phyloP scores from a whole-genome alignment of 2,113 vertebrate species.

The Coptodon bakossiorum region DNA sequence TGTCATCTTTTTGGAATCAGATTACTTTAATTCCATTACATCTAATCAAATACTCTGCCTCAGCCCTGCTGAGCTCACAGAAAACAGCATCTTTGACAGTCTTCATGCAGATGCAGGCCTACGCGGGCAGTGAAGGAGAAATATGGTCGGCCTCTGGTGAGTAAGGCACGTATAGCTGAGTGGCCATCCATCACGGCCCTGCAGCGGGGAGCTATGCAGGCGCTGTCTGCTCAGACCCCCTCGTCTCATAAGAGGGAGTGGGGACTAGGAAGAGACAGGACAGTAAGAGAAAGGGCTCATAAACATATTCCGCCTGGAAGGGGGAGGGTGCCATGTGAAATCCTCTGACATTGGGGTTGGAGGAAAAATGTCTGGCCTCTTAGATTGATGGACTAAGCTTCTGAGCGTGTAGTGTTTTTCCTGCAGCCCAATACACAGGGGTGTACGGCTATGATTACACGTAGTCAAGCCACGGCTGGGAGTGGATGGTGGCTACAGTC shows the following conservation, averaged over 20 bases:
- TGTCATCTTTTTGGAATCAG: constrained; percentile 58
- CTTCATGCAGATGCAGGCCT: constrained; percentile 32
- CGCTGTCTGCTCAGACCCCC: constrained; percentile 12
- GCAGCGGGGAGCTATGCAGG: neutral
- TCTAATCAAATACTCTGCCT: constrained; percentile 53
- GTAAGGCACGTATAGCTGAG: constrained; percentile 31
- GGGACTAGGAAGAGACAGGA: constrained; percentile 8
- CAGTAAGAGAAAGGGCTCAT: constrained; percentile 37
- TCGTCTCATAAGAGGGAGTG: neutral
- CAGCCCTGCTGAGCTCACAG: constrained; percentile 19
- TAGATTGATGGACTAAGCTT: constrained; percentile 62
- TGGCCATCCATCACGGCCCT: constrained; percentile 58
- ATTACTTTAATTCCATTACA: constrained; percentile 63
- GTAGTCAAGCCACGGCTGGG: constrained; percentile 34
- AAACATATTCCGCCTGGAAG: constrained; percentile 40
- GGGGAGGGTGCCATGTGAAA: constrained; percentile 19
- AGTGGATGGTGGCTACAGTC: constrained; percentile 42
- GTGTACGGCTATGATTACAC: constrained; percentile 57
- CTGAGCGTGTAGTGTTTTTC: constrained; percentile 38
- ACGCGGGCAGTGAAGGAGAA: constrained; percentile 18
- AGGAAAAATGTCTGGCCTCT: constrained; percentile 1
- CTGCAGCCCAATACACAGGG: constrained; percentile 32
- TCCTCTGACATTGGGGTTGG: neutral
- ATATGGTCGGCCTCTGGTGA: constrained; percentile 47
- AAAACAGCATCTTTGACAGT: constrained; percentile 6